Percentiles rank a stretch among this genome's conserved stretches.
phyloP scores from a whole-genome alignment of 2,113 vertebrate species.

The Pteronura brasiliensis region DNA sequence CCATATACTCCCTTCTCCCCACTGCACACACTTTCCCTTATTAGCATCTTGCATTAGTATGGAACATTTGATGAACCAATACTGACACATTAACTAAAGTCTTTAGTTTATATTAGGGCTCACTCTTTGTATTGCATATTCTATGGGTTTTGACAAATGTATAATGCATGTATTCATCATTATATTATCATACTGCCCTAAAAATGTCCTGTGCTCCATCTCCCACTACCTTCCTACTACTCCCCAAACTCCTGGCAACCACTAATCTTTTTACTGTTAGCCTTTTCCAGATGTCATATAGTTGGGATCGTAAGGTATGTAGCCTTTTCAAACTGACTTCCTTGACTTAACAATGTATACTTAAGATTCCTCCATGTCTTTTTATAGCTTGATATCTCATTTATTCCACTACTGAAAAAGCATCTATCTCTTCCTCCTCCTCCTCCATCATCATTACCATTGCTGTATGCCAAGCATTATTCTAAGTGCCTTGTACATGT shows the following conservation, averaged over 20 bases:
- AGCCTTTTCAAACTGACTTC: not conserved
- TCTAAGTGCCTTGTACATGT: not conserved
- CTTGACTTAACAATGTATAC: not conserved
- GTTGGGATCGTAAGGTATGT: not conserved
- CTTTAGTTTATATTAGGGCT: not conserved
- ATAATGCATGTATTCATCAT: not conserved
- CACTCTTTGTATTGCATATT: not conserved
- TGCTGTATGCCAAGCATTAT: not conserved
- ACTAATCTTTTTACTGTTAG: not conserved
- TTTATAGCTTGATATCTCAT: not conserved
- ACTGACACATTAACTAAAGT: not conserved
- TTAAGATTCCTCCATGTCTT: not conserved
- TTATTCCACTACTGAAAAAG: not conserved
- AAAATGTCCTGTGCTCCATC: not conserved
- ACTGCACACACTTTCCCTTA: not conserved
- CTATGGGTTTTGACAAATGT: not conserved
- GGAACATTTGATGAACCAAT: not conserved
- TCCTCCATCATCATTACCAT: not conserved
- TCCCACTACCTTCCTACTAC: not conserved
- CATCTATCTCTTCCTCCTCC: not conserved
- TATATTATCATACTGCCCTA: not conserved
- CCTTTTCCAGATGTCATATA: not conserved
- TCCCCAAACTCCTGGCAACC: not conserved
- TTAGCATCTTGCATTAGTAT: not conserved
- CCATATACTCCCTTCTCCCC: not conserved